Evolutionary conservation across 2,797 vertebrate species (phyloP), one percentile per base, ranked within the genome.

Genomic region (Chaetophractus vellerosus): DNA sequence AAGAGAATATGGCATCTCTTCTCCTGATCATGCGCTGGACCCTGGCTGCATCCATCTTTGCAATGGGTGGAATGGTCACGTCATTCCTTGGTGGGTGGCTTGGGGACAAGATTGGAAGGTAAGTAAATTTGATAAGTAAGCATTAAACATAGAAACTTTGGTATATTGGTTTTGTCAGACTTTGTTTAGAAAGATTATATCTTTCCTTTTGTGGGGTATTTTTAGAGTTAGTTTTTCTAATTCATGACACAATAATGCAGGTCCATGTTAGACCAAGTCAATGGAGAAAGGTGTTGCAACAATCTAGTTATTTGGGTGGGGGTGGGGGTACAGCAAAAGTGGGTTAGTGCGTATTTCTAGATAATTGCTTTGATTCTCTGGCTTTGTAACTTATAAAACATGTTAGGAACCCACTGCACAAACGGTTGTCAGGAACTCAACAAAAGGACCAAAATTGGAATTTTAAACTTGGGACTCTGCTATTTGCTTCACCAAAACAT

Each of bases 31-130:
- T 99, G 98, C 99, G 99, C 91, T 99, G 99, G 99, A 99, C 99
- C 2, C 93, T 99, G 78, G 99, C 99, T 0, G 99, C 99, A 91
- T 98, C 99, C 0, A 98, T 99, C 97, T 99, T 99, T 79, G 99
- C 99, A 76, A 24, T 99, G 0, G 99, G 99, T 0, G 99, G 99
- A 41, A 98, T 99, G 98, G 11, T 99, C 28, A 99, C 99, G 2
- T 99, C 99, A 38, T 99, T 99, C 98, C 98, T 99, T 36, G 99
- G 99, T 96, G 99, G 99, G 72, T 99, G 98, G 98, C 98, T 99
- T 36, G 99, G 99, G 6, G 99, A 99, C 98, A 97, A 97, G 88
- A 98, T 98, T 91, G 99, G 99, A 91, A 99, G 99, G 99, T 97
- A 94, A 23, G 97, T 61, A 75, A 19, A 78, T 87, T 90, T 96